A percentile compares a stretch with the other conserved stretches of the same genome.
phyloP scores from a whole-genome alignment of 1,140 invertebrate species.

The Riptortus pedestris region DNA sequence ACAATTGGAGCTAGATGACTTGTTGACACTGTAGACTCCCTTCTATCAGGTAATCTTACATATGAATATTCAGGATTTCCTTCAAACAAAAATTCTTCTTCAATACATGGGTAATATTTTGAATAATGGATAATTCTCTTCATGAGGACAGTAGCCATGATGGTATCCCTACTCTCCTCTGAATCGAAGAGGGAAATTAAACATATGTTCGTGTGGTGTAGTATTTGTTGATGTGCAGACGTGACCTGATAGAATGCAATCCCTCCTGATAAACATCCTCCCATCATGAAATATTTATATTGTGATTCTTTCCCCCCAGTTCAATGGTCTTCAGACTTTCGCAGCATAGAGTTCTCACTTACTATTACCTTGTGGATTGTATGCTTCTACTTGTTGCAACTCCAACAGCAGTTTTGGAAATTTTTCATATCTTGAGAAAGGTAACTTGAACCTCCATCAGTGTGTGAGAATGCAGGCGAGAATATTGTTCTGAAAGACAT shows the following conservation, averaged over 20 bases:
- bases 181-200: neutral
- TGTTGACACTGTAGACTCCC: constrained; percentile 1
- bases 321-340: constrained; percentile 26
- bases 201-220: constrained; percentile 7
- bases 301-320: constrained; percentile 23
- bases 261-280: constrained; percentile 21
- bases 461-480: constrained; percentile 30
- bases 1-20: neutral
- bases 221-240: constrained; percentile 6
- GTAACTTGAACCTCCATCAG: constrained; percentile 29
- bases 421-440: constrained; percentile 29
- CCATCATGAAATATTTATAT: neutral
- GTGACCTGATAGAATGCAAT: neutral
- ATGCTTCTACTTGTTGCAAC: constrained; percentile 28
- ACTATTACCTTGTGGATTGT: constrained; percentile 27
- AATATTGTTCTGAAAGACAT: constrained; percentile 29
- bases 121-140: neutral
- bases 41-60: neutral
- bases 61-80: neutral
- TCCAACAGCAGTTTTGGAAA: constrained; percentile 15
- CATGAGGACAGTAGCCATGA: constrained; percentile 9
- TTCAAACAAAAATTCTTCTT: neutral
- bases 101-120: constrained; percentile 1
- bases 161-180: neutral
- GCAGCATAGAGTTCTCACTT: neutral